Percentiles rank a stretch among this genome's conserved stretches.
Evolutionary conservation across 2,797 vertebrate species (phyloP).

Genomic region (Sebastes melanostomus): DNA sequence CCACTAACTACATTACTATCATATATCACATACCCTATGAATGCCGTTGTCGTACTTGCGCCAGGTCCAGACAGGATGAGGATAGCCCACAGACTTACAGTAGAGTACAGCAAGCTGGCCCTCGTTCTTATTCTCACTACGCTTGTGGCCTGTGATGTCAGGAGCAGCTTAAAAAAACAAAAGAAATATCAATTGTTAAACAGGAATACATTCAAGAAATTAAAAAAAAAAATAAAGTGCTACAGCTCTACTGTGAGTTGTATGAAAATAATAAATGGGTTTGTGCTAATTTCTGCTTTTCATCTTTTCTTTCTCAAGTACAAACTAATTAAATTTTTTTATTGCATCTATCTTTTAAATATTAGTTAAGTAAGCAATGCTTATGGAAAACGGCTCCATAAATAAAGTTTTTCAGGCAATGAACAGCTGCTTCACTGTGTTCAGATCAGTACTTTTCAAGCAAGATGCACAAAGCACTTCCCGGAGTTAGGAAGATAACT

Average conservation of each 20-base stretch:
- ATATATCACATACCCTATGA: constrained; percentile 79
- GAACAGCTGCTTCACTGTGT: not conserved
- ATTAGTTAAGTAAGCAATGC: not conserved
- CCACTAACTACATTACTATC: not conserved
- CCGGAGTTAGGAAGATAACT: not conserved
- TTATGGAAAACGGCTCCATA: not conserved
- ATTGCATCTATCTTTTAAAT: not conserved
- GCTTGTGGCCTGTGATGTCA: constrained; percentile 93
- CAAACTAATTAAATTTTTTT: not conserved
- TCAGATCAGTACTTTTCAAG: not conserved
- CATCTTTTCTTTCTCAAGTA: not conserved
- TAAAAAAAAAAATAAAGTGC: not conserved
- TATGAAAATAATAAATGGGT: not conserved
- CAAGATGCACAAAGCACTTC: not conserved
- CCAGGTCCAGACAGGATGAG: constrained; percentile 94
- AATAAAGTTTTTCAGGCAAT: too few relatives aligned
- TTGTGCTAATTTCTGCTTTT: not conserved
- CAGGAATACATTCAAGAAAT: not conserved
- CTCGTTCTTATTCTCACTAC: constrained; percentile 98
- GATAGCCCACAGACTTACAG: constrained; percentile 96
- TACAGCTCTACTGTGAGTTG: not conserved
- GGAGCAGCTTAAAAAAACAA: constrained; percentile 83
- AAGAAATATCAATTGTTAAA: not conserved
- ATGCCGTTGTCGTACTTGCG: constrained; percentile 84
- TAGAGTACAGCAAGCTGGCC: constrained; percentile 91